phyloP scores from a whole-genome alignment of 2,888 invertebrate species.

The Xylota segnis region DNA sequence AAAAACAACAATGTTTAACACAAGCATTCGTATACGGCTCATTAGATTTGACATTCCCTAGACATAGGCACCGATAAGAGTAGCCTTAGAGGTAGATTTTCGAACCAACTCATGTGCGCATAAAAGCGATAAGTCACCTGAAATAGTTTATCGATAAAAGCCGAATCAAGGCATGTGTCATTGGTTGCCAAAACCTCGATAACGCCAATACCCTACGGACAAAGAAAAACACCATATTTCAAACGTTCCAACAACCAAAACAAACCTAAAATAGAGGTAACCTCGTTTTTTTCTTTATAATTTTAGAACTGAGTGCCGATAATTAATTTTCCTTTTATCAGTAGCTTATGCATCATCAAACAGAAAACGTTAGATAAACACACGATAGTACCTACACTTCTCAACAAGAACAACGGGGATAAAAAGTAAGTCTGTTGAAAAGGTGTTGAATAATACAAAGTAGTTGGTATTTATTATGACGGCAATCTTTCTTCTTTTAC shows the following conservation, averaged over 20 bases:
- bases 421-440: not conserved
- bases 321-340: slow-evolving; percentile 23
- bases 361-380: slow-evolving; percentile 12
- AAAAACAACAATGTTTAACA: too few species aligned
- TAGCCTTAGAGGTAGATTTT: not conserved
- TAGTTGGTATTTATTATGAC: not conserved
- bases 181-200: slow-evolving; percentile 1
- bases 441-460: not conserved
- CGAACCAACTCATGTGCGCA: not conserved
- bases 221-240: not conserved
- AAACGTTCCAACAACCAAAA: slow-evolving; percentile 1
- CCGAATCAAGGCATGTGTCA: not conserved
- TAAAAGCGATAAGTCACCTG: not conserved
- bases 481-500: slow-evolving; percentile 8
- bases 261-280: not conserved
- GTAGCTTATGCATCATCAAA: slow-evolving; percentile 21
- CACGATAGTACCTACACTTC: not conserved
- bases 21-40: too few species aligned
- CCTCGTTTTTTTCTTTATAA: slow-evolving; percentile 11
- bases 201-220: slow-evolving; percentile 1
- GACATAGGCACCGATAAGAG: not conserved
- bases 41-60: not conserved
- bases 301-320: slow-evolving; percentile 7
- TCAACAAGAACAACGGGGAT: not conserved
- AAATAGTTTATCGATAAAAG: slow-evolving; percentile 13